These are phyloP conservation scores for Pollimyrus isidori DNA, from an alignment of 2,113 vertebrate genomes.

Conservation along the genomic window DNA sequence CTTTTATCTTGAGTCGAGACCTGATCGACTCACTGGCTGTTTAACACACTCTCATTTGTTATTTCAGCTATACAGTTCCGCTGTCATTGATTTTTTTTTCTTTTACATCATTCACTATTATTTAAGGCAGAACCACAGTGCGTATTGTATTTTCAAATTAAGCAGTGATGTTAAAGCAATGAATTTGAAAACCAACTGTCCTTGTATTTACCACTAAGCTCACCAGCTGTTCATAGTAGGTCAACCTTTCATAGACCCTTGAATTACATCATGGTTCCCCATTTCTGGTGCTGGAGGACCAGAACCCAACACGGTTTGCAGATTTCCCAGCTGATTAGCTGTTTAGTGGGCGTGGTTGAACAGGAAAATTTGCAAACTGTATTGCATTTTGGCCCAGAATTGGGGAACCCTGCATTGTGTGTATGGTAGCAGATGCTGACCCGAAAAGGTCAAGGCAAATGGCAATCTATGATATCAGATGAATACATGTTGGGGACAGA, in stretches of 20 bases:
- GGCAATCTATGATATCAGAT: background rate
- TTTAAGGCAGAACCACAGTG: background rate
- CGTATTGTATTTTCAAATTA: background rate
- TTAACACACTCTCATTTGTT: background rate
- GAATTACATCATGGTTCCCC: background rate
- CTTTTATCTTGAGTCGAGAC: background rate
- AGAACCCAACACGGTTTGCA: background rate
- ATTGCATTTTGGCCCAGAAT: background rate
- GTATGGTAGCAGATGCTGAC: background rate
- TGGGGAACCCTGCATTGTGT: background rate
- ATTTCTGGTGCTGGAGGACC: background rate
- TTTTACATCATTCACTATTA: background rate
- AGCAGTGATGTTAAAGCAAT: background rate
- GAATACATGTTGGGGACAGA: background rate
- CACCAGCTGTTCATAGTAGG: background rate
- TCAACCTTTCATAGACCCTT: background rate
- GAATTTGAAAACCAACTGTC: background rate
- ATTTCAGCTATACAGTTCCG: background rate
- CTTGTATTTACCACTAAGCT: background rate
- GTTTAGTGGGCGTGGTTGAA: background rate
- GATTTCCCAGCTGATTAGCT: background rate
- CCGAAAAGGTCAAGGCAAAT: background rate
- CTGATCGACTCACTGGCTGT: background rate
- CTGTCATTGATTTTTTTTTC: background rate
- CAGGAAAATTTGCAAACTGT: background rate